These are phyloP conservation scores for Poeciliopsis occidentalis DNA, from an alignment of 2,113 vertebrate genomes.

Conservation along the genomic window DNA sequence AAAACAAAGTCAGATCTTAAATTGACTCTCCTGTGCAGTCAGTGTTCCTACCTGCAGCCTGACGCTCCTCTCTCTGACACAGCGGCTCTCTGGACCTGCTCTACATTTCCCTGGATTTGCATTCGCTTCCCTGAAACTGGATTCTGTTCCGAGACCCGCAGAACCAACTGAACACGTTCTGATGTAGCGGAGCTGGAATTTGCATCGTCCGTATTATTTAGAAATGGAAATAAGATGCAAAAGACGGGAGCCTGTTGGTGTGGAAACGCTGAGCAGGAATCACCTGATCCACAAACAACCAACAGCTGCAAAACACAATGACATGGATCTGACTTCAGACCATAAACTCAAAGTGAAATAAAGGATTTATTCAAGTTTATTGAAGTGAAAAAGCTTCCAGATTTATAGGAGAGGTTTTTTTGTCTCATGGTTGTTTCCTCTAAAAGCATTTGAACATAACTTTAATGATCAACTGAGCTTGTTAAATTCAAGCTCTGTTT, in stretches of 20 bases:
- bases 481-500: no score
- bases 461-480: no score
- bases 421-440: no score
- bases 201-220: constrained; percentile 37
- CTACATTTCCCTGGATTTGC: constrained; percentile 2
- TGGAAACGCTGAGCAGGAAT: not conserved
- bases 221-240: constrained; percentile 53
- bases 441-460: no score
- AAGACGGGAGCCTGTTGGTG: not conserved
- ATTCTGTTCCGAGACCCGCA: not conserved
- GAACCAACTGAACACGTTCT: not conserved
- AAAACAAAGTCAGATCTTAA: no score
- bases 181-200: not conserved
- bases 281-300: not conserved
- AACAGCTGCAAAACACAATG: no score
- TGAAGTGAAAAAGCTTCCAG: no score
- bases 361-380: no score
- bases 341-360: not conserved
- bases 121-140: constrained; percentile 2
- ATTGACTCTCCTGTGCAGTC: no score
- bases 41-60: not conserved
- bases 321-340: not conserved
- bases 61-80: not conserved
- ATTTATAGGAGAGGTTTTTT: no score
- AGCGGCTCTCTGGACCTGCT: not conserved